Evolutionary conservation across 1,140 invertebrate species (phyloP).

Genomic region (Lamellibrachia luymesi): DNA sequence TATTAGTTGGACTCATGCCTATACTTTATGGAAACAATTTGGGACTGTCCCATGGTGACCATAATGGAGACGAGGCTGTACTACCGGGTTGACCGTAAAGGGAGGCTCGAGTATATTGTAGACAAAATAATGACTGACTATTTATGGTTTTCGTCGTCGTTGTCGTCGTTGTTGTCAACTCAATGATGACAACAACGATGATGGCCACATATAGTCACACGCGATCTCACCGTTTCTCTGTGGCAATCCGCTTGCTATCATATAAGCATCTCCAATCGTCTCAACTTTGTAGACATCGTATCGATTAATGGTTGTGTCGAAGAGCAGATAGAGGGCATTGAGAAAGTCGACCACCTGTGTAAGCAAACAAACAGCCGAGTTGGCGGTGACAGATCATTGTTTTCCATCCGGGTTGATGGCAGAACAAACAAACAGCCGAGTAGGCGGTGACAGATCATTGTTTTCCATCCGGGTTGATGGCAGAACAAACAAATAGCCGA

Average conservation of each 20-base stretch:
- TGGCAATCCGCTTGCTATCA: slow-evolving; percentile 41
- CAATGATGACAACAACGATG: neutral
- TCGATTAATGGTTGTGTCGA: slow-evolving; percentile 36
- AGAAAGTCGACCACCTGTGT: slow-evolving; percentile 62
- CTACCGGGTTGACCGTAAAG: no score
- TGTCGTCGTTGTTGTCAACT: neutral
- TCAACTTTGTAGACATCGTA: slow-evolving; percentile 47
- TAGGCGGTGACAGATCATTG: no score
- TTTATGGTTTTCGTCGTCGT: neutral
- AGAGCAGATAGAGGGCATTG: slow-evolving; percentile 33
- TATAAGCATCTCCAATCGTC: slow-evolving; percentile 53
- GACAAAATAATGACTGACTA: neutral
- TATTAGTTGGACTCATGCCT: no score
- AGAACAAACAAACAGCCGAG: no score
- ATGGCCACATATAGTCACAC: neutral
- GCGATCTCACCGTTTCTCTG: slow-evolving; percentile 23
- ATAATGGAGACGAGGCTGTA: no score
- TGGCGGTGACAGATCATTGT: neutral
- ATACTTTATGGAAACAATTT: no score
- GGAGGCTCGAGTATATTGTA: neutral
- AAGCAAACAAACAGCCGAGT: neutral
- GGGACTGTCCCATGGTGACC: no score
- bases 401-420: no score
- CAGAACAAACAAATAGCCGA: no score
- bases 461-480: no score